phyloP scores from a whole-genome alignment of 37 sponge, comb jelly and placozoan genomes.

The Oscarella lobularis region DNA sequence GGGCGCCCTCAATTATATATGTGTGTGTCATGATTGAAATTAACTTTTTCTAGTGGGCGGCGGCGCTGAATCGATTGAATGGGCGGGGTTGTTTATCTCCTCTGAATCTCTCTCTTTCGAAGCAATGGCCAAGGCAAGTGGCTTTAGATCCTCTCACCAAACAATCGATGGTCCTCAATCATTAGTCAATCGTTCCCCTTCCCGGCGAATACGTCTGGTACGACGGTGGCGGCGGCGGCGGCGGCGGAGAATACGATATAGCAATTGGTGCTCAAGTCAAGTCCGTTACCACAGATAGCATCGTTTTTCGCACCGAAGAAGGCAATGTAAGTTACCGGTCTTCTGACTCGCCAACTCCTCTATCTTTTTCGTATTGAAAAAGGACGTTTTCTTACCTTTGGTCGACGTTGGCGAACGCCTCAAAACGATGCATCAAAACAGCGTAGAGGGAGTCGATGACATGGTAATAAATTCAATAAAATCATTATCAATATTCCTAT shows the following conservation, averaged over 20 bases:
- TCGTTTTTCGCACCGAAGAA: background rate
- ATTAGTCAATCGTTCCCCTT: background rate
- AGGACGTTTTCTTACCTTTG: conserved; percentile 1
- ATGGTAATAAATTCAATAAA: background rate
- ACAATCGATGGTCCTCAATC: too few species aligned
- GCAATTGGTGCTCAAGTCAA: conserved; percentile 3
- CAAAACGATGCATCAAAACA: background rate
- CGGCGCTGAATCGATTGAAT: too few species aligned
- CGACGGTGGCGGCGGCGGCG: background rate
- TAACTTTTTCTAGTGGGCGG: too few species aligned
- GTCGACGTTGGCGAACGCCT: background rate
- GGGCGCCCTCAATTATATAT: too few species aligned
- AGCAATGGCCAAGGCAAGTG: too few species aligned
- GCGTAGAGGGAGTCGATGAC: conserved; percentile 7
- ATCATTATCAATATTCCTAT: background rate
- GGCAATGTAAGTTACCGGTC: conserved; percentile 1
- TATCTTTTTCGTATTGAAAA: background rate
- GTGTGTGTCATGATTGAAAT: too few species aligned
- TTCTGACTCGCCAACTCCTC: background rate
- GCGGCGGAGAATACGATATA: background rate
- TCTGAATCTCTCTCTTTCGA: too few species aligned
- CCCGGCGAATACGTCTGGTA: conserved; percentile 10
- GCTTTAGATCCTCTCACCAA: too few species aligned
- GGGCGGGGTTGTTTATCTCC: too few species aligned
- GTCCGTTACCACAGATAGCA: background rate